Evolutionary conservation across 2,113 vertebrate species (phyloP).

Genomic region (Limnothrissa miodon): DNA sequence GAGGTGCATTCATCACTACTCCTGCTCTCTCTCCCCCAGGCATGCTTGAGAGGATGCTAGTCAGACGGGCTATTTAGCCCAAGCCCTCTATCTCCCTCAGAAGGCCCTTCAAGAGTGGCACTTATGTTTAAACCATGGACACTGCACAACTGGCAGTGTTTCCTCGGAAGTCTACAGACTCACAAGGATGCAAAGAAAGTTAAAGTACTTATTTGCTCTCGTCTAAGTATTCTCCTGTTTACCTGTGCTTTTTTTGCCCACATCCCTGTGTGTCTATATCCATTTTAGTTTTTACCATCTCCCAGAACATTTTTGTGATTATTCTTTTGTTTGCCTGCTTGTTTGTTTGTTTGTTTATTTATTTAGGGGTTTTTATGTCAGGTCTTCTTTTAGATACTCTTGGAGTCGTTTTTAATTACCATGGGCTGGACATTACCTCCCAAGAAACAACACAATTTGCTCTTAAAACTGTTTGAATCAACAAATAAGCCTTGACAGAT

Average conservation of each 20-base stretch:
- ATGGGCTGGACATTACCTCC: neutral
- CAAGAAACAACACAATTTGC: neutral
- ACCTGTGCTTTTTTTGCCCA: too few species aligned
- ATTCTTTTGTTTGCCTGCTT: too few species aligned
- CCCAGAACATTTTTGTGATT: neutral
- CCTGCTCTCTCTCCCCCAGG: neutral
- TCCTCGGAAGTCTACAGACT: too few species aligned
- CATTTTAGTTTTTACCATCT: neutral
- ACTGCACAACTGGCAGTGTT: neutral
- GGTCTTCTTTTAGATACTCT: neutral
- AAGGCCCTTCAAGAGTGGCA: neutral
- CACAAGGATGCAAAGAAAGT: neutral
- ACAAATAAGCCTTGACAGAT: neutral
- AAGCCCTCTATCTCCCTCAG: constrained; percentile 1
- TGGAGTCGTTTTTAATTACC: neutral
- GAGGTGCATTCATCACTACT: constrained; percentile 6
- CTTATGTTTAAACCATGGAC: neutral
- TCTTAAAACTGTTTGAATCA: constrained; percentile 1
- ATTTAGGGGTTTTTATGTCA: neutral
- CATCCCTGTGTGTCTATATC: neutral
- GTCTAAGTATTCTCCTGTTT: neutral
- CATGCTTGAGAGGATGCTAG: neutral
- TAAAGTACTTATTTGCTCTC: neutral
- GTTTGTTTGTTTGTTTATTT: too few species aligned
- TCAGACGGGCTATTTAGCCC: neutral